A percentile compares a stretch with the other conserved stretches of the same genome.
Conservation (phyloP, 1,140 invertebrate species). For the Pogonognathellus flavescens region DNA sequence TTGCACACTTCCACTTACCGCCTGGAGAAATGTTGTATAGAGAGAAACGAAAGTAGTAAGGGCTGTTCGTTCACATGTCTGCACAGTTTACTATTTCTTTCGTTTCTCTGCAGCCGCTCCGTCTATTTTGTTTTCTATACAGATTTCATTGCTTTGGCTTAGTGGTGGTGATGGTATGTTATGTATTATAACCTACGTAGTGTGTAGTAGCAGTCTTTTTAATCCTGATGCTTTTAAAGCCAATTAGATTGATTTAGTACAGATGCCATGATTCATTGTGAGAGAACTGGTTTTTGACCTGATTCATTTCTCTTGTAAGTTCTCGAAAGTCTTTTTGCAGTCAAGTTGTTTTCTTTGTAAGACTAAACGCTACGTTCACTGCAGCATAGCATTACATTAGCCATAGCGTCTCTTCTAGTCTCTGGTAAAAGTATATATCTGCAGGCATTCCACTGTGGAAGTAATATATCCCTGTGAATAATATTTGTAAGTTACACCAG, state of each 20-base stretch:
- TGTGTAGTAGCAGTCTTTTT: slow-evolving; percentile 22
- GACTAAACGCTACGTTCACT: slow-evolving; percentile 17
- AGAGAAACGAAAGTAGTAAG: not conserved
- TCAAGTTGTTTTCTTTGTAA: slow-evolving; percentile 49
- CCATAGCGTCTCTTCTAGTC: not conserved
- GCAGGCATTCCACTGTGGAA: too few relatives aligned
- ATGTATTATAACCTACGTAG: too few relatives aligned
- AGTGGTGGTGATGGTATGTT: too few relatives aligned
- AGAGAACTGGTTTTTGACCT: slow-evolving; percentile 38
- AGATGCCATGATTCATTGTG: slow-evolving; percentile 25
- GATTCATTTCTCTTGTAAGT: slow-evolving; percentile 49
- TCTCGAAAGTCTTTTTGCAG: slow-evolving; percentile 8
- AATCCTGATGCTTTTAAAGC: slow-evolving; percentile 40
- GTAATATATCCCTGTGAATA: too few relatives aligned
- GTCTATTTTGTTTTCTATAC: too few relatives aligned
- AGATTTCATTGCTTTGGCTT: too few relatives aligned
- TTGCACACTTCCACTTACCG: not conserved
- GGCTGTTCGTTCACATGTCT: not conserved
- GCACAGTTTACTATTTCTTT: not conserved
- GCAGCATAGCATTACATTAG: not conserved
- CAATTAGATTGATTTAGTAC: slow-evolving; percentile 45
- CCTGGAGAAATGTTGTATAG: too few relatives aligned
- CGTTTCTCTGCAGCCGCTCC: not conserved
- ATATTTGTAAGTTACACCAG: too few relatives aligned
- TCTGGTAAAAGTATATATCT: too few relatives aligned